phyloP scores from a whole-genome alignment of 2,113 vertebrate genomes.

The Podocnemis expansa region DNA sequence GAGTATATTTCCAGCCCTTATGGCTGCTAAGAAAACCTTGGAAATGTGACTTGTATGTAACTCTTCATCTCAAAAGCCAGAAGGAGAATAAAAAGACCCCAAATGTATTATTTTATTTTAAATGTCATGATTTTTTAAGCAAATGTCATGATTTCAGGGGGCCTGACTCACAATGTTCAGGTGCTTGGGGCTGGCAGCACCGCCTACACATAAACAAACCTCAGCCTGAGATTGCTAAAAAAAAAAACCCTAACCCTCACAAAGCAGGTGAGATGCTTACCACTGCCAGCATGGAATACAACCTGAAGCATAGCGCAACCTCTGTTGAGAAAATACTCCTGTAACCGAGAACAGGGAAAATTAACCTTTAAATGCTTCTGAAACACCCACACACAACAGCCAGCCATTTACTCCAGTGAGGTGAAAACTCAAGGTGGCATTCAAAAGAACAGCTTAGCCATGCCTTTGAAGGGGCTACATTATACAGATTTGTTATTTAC shows the following conservation, averaged over 20 bases:
- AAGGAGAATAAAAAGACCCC: neutral
- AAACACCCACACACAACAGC: neutral
- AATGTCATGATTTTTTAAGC: neutral
- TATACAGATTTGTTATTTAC: conserved; percentile 34
- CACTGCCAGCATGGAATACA: neutral
- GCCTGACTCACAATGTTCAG: neutral
- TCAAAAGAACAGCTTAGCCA: neutral
- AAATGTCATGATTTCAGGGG: neutral
- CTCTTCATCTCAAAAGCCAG: neutral
- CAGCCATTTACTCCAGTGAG: neutral
- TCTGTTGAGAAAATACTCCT: neutral
- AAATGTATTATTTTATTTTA: neutral
- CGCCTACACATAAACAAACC: neutral
- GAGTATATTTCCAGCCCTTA: neutral
- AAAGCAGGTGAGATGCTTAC: neutral
- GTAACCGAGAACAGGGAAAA: neutral
- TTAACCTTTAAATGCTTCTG: neutral
- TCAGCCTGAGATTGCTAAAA: neutral
- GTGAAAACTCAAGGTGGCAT: accelerated
- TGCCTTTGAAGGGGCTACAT: conserved; percentile 9
- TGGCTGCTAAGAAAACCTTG: neutral
- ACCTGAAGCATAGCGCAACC: conserved; percentile 12
- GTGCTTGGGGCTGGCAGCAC: neutral
- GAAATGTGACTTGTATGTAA: accelerated
- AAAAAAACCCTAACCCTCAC: neutral